Conservation (phyloP, 2,797 vertebrate genomes). For the Avahi laniger region DNA sequence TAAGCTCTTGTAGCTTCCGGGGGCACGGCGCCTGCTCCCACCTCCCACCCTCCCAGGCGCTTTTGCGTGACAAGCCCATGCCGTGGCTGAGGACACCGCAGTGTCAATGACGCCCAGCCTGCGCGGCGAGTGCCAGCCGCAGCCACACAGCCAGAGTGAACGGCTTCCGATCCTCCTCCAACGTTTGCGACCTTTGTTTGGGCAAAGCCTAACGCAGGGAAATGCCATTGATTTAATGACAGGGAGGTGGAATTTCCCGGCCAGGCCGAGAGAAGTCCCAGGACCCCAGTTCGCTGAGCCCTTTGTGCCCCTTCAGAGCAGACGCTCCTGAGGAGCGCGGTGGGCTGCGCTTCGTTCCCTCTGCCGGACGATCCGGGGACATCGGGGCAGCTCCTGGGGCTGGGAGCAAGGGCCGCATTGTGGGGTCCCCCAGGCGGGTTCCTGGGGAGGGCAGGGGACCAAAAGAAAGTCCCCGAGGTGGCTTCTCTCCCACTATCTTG, state of each 20-base stretch:
- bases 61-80: fast-evolving
- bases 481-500: neutral
- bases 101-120: fast-evolving
- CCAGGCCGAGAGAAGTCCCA: neutral
- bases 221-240: constrained; percentile 45
- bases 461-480: fast-evolving
- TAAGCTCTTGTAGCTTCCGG: fast-evolving
- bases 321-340: fast-evolving
- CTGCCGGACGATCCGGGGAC: neutral
- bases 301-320: neutral
- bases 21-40: fast-evolving
- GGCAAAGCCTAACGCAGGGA: constrained; percentile 34
- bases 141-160: neutral
- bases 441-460: neutral
- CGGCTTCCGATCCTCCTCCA: neutral
- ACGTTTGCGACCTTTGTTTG: neutral
- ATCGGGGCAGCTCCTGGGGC: neutral
- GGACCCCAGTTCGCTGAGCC: neutral
- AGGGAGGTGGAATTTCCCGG: constrained; percentile 61
- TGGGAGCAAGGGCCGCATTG: no score
- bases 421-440: neutral
- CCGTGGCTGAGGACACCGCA: fast-evolving
- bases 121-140: fast-evolving
- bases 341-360: neutral
- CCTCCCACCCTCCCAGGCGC: neutral